Evolutionary conservation across 1,140 invertebrate genomes (phyloP).

Genomic region (Tachypleus tridentatus): DNA sequence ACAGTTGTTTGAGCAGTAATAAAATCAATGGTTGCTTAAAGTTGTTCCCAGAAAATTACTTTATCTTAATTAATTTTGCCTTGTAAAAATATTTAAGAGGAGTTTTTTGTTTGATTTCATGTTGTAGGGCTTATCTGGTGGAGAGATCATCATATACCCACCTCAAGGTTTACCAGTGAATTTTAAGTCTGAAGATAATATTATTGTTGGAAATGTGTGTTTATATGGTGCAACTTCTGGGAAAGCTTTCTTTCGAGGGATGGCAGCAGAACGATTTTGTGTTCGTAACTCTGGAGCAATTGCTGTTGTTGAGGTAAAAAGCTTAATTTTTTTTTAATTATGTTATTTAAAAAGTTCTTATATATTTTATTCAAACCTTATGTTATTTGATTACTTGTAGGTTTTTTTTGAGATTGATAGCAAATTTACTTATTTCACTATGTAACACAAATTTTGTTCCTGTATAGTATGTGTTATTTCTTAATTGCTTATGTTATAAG

Average conservation of each 20-base stretch:
- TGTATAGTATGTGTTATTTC: too few relatives aligned
- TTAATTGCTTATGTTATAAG: too few relatives aligned
- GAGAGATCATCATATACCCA: constrained; percentile 89
- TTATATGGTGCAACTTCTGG: constrained; percentile 94
- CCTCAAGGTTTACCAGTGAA: constrained; percentile 63
- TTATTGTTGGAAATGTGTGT: constrained; percentile 96
- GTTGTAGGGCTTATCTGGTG: constrained; percentile 70
- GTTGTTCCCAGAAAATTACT: not conserved
- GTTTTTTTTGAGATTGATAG: too few relatives aligned
- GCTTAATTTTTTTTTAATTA: constrained; percentile 1
- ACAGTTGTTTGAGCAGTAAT: not conserved
- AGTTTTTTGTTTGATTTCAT: too few relatives aligned
- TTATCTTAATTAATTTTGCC: not conserved
- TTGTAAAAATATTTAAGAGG: too few relatives aligned
- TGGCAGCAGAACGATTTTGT: constrained; percentile 94
- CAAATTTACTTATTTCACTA: too few relatives aligned
- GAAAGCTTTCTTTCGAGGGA: constrained; percentile 87
- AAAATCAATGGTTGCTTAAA: not conserved
- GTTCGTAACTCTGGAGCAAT: constrained; percentile 92
- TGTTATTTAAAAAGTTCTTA: constrained; percentile 3
- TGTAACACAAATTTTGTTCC: too few relatives aligned
- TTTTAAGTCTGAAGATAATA: constrained; percentile 79
- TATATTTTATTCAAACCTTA: not conserved
- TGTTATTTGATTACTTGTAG: too few relatives aligned
- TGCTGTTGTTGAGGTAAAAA: constrained; percentile 59